Evolutionary conservation across 2,888 invertebrate genomes (phyloP).

Genomic region (Polymixis flavicincta): DNA sequence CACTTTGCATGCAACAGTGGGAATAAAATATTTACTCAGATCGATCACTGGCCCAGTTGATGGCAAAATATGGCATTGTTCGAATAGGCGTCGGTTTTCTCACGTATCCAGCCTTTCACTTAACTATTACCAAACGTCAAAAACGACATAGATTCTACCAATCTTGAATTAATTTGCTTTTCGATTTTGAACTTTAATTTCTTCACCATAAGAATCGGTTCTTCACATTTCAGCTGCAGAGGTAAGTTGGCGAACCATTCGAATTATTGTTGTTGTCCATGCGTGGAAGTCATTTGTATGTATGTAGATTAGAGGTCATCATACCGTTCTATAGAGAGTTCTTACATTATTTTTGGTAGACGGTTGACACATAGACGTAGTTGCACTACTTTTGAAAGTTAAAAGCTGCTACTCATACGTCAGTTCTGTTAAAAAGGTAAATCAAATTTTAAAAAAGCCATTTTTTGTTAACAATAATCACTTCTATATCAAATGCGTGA

Average conservation of each 20-base stretch:
- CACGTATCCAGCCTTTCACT: slow-evolving; percentile 89
- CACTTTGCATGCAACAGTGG: slow-evolving; percentile 78
- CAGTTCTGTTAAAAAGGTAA: slow-evolving; percentile 62
- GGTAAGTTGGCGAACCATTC: slow-evolving; percentile 73
- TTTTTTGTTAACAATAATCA: background rate
- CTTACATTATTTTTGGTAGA: slow-evolving; percentile 78
- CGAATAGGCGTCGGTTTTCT: slow-evolving; percentile 88
- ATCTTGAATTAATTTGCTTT: slow-evolving; percentile 27
- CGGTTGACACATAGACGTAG: slow-evolving; percentile 80
- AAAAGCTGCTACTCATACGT: slow-evolving; percentile 62
- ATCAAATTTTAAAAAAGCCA: slow-evolving; percentile 30
- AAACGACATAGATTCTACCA: slow-evolving; percentile 61
- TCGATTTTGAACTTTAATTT: slow-evolving; percentile 72
- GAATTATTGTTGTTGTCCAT: slow-evolving; percentile 88
- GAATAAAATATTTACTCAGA: slow-evolving; percentile 87
- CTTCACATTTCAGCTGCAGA: slow-evolving; percentile 22
- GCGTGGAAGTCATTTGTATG: slow-evolving; percentile 88
- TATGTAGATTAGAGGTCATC: slow-evolving; percentile 89
- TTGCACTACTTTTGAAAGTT: slow-evolving; percentile 76
- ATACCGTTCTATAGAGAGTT: slow-evolving; percentile 83
- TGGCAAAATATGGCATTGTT: slow-evolving; percentile 89
- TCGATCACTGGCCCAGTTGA: slow-evolving; percentile 87
- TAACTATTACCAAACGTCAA: slow-evolving; percentile 86
- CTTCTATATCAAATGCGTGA: background rate
- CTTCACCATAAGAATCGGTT: slow-evolving; percentile 52